Evolutionary conservation across 2,113 vertebrate species (phyloP), one percentile per base, ranked within the genome.

Genomic region (Camelus dromedarius): DNA sequence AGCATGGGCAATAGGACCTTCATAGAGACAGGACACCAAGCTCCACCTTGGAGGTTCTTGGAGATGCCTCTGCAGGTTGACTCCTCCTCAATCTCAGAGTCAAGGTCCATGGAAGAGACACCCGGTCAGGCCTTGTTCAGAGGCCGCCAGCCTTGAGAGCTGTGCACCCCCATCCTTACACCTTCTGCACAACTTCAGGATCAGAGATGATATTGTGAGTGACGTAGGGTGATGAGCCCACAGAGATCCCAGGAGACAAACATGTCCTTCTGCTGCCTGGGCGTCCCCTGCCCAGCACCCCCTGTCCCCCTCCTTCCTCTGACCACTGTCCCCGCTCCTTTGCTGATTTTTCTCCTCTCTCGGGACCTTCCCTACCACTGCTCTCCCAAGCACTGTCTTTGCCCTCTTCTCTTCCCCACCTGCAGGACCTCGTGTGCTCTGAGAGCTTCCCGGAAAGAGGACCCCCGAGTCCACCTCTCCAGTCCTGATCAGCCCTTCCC

Each of bases 361-460:
- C 4, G 3, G 28, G 73, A 56, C 5, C 60, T 76, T 11, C 46
- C 9, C 6, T 1, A 9, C 5, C 0, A 1, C 19, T 8, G 24
- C 42, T 26, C 38, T 11, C 20, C 52, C 69, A 38, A 1, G 7
- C 5, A 2, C 26, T 13, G 8, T 30, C 67, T 62, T 32, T 64
- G 12, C 35, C 35, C 5, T 48, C 58, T 42, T 75, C 20, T 60
- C 35, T 54, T 22, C 16, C 12, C 6, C n/a, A 22, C 22, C 28
- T 30, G 30, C 24, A 81, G 19, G 42, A 70, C 30, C 20, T 54
- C 38, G 28, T 5, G 22, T 3, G 6, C 35, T 58, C 89, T 32
- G 20, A 58, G 62, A 75, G 42, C 24, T 15, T 24, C n/a, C 69
- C 15, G 35, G 28, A 20, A 26, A 26, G 32, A 67, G 24, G 38